Base-by-base conservation (phyloP, 2,888 invertebrate species). In the Ariolimax columbianus region DNA sequence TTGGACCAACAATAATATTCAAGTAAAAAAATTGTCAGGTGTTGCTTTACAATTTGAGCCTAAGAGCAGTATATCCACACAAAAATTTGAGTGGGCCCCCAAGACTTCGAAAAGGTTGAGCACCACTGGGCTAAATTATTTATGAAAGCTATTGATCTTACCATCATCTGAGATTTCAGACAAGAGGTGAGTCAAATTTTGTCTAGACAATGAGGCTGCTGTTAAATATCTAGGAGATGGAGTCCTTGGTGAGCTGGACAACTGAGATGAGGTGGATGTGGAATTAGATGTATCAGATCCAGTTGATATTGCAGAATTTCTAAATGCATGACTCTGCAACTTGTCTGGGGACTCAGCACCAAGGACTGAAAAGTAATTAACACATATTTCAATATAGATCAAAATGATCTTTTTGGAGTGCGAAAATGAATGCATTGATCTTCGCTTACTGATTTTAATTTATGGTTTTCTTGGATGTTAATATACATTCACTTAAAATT, bases 141-240 rank as follows among this genome's bases (percentile, higher is more conserved):
- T 55, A 9, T 66, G 0, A 33, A 33, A 33, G 0, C 30, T n/a
- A 63, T n/a, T 9, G 47, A 30, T 75, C 51, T 47, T 51, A 75
- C 75, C 75, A 75, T 36, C 33, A 51, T 19, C 33, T 47, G 75
- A 43, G n/a, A 47, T 30, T 73, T 47, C 73, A 6, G 73, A 51
- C 9, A 36, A 7, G 33, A 19, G 75, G 6, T 33, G 33, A 33
- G 51, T 26, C 51, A 51, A 75, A 47, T 51, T 47, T 33, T 33
- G 36, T 51, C 51, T 51, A 2, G 75, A 33, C 33, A 75, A 33
- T 33, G 75, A 47, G 3, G 6, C 30, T 47, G 33, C 33, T 33
- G 47, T 75, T 2, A 75, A 3, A 75, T 75, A 75, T 47, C 51
- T 75, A 40, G 75, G 75, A 33, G 75, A 33, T 33, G 51, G 51